Base-by-base conservation (phyloP, 1,140 invertebrate genomes). In the Drosophila jambulina region DNA sequence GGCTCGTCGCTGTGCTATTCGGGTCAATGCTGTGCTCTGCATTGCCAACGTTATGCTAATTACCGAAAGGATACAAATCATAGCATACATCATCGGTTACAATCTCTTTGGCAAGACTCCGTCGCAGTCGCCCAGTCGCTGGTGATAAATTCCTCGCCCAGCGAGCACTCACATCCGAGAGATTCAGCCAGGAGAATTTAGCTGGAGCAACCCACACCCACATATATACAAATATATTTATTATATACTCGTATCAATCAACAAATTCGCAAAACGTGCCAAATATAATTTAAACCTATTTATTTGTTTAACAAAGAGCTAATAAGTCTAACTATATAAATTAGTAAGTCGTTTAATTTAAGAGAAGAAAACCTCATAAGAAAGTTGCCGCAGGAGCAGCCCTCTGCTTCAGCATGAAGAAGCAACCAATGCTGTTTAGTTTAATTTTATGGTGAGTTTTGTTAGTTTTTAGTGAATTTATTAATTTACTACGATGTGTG, bases 21-120 rank as follows among this genome's bases (percentile, higher is more conserved):
- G 82, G 53, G 53, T 88, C 85, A 90, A 88, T 88, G 85, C 83
- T 91, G 77, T 85, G 78, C 85, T 72, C 36, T 61, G 75, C 82
- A 88, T 88, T 82, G 85, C 82, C 86, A 85, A 86, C 91, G 91
- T 92, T 85, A 92, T 92, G 91, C 91, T 92, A 92, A 92, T 85
- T 86, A 91, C 83, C 83, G 91, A 92, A 92, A 87, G 86, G 83
- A 91, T 91, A 51, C 91, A 92, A 85, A 85, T 87, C 84, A 91
- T 83, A 87, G 81, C 76, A 75, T 88, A 82, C 79, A 88, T 92
- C 83, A 92, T 92, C 86, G 91, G 91, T 92, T 92, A 92, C 82
- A 91, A 92, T 92, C 91, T 92, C 62, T 92, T 92, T 79, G 91
- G 91, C 91, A 92, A 92, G 78, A 85, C 80, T 63, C 72, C 71